Evolutionary conservation across 1,140 invertebrate species (phyloP), one percentile per base, ranked within the genome.

Genomic region (Calliphora vicina): DNA sequence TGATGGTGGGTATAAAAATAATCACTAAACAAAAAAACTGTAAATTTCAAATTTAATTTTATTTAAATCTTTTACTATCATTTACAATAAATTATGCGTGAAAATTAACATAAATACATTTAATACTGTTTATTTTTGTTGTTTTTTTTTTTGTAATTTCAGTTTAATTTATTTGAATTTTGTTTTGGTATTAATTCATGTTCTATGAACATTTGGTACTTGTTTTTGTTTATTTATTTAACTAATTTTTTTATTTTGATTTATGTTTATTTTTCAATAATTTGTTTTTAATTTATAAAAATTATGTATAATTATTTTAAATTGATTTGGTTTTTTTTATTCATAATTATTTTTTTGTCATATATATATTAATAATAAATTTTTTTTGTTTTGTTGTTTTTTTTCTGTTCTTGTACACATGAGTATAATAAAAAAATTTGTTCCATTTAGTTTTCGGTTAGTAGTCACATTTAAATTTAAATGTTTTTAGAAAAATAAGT

Each of bases 41-140:
- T 57, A 0, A 8, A 23, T 67, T 23, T 67, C 9, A 67, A 67
- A 67, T 25, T 67, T 5, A 20, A 67, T 67, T 67, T 67, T 67
- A 23, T 67, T 67, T 67, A 25, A 67, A 23, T 23, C 3, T 67
- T 15, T 25, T 25, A 23, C 20, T 67, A 67, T 67, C n/a, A 67
- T 23, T 67, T 67, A 67, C 61, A 67, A 67, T 67, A 67, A 67
- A 67, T 82, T 84, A 84, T 74, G 84, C 83, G 81, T 83, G 6
- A 35, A 35, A 76, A 29, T 43, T 35, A 76, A 17, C 73, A 29
- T 43, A 35, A 76, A 76, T 17, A 27, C 25, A 43, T 80, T 25
- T 20, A 25, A 42, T 80, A 43, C n/a, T 57, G 6, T 45, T 45
- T 9, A 4, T 80, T 45, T 80, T 17, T 25, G 9, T 29, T 29